These are phyloP conservation scores for Dryobota labecula DNA, from an alignment of 2,888 invertebrate species.

Conservation along the genomic window DNA sequence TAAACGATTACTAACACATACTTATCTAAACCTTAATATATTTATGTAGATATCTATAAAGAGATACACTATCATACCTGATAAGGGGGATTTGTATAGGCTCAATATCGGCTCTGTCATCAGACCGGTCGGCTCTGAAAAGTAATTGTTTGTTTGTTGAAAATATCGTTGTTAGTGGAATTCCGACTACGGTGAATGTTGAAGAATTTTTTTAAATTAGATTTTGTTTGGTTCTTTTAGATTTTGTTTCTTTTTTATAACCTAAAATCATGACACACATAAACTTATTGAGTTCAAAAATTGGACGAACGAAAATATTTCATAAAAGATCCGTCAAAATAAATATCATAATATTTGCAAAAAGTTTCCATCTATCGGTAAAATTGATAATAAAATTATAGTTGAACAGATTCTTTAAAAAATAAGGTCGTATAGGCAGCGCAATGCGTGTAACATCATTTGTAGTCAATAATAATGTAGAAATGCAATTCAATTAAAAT, in stretches of 20 bases:
- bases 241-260: neutral
- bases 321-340: no score
- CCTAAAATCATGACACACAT: neutral
- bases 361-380: neutral
- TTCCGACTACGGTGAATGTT: conserved; percentile 51
- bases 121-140: conserved; percentile 87
- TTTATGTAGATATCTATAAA: conserved; percentile 31
- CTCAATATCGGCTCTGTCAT: conserved; percentile 88
- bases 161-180: conserved; percentile 16
- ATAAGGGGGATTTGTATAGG: conserved; percentile 88
- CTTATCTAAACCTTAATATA: conserved; percentile 53
- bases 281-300: no score
- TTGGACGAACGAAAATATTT: no score
- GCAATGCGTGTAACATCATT: neutral
- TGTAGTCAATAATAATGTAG: neutral
- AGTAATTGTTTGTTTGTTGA: conserved; percentile 70
- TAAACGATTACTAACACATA: conserved; percentile 22
- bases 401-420: no score
- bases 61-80: conserved; percentile 78
- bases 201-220: neutral
- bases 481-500: neutral
- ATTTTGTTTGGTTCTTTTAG: neutral
- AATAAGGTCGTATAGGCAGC: neutral
- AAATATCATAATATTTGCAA: neutral
- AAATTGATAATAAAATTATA: neutral